Evolutionary conservation across 2,888 invertebrate genomes (phyloP), one percentile per base, ranked within the genome.

Genomic region (Thera obeliscata): DNA sequence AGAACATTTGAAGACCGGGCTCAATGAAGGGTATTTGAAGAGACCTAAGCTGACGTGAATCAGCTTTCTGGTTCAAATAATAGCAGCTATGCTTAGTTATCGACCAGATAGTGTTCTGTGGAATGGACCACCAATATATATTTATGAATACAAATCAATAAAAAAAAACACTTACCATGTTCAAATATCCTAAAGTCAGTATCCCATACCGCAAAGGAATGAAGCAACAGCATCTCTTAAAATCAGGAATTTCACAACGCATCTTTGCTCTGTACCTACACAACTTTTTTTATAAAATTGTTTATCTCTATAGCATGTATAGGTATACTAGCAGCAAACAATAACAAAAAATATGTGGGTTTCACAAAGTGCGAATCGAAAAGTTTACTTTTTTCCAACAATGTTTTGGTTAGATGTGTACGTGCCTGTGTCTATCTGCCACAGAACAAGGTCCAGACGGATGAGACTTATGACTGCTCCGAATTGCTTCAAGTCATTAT

Each of bases 151-250:
- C 1, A 4, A 41, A 2, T 41, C 41, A 7, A 41, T 48, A 49
- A 9, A 2, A 8, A 8, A 43, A 12, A 11, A 1, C 9, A 76
- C 79, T 76, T 55, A 83, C 81, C 76, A 80, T 58, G 74, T 82
- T 81, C 8, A 78, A 62, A 69, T 78, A 81, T 52, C 83, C 86
- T 66, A 85, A 84, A 12, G 79, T 69, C 6, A 87, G 70, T 46
- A 88, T 81, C 3, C 89, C 88, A 59, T 78, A 75, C 7, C 88
- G 76, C n/a, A 87, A 62, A 3, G 88, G 88, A 0, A 87, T 6
- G 59, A 84, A 88, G 36, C 75, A 76, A 54, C 83, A 87, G 60
- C 87, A 88, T 60, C 85, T 77, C 38, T 66, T 77, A 52, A 78
- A 86, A 58, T 81, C 82, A 2, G 87, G 87, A 59, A 86, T 74